Conservation (phyloP, 2,797 vertebrate genomes). For the Arvicola amphibius region DNA sequence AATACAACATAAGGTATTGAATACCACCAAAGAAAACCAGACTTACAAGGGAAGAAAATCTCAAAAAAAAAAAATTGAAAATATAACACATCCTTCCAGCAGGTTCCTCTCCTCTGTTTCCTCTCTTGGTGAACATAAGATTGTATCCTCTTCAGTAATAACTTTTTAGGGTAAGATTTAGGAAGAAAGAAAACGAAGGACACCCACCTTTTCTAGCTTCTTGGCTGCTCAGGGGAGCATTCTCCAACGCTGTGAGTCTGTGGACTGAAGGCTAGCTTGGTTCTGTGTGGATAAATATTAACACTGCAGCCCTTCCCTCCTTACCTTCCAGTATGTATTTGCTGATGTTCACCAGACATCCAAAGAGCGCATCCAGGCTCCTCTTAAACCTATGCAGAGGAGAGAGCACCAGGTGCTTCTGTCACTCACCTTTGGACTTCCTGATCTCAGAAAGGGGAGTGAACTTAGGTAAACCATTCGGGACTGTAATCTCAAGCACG, state of each 20-base stretch:
- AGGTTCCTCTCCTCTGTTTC: background rate
- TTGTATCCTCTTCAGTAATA: background rate
- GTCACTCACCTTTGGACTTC: background rate
- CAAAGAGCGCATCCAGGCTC: background rate
- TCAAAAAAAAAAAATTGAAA: background rate
- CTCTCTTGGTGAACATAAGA: background rate
- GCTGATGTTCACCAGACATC: background rate
- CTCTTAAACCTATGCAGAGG: slow-evolving; percentile 32
- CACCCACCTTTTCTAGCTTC: slow-evolving; percentile 64
- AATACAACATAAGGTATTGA: background rate
- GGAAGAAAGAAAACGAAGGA: slow-evolving; percentile 7
- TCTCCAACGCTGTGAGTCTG: background rate
- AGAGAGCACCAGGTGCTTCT: slow-evolving; percentile 36
- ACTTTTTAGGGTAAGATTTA: background rate
- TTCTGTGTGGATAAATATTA: background rate
- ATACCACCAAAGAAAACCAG: slow-evolving; percentile 17
- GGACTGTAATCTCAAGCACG: background rate
- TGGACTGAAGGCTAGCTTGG: background rate
- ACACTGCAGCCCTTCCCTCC: background rate
- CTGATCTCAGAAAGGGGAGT: slow-evolving; percentile 14
- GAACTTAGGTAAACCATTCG: background rate
- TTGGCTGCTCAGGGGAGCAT: background rate
- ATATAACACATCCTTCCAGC: background rate
- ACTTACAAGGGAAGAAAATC: background rate
- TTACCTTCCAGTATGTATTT: background rate